phyloP scores from a whole-genome alignment of 2,888 invertebrate species.

The Lepidocyrtinus sp. region DNA sequence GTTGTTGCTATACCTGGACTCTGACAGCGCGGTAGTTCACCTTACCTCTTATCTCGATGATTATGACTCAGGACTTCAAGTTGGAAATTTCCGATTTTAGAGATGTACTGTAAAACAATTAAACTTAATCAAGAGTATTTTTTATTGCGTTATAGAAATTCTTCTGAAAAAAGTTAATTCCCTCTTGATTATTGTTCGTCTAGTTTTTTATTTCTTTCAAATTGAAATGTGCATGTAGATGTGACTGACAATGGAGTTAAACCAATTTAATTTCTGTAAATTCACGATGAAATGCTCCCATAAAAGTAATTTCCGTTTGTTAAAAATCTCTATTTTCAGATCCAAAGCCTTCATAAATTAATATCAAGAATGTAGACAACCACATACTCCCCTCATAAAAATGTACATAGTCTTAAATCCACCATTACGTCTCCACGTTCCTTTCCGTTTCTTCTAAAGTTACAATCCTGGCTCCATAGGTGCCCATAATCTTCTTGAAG shows the following conservation, averaged over 20 bases:
- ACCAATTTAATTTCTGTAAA: not conserved
- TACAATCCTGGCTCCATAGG: too few species aligned
- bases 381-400: too few species aligned
- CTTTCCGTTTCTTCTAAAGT: too few species aligned
- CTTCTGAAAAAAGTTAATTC: not conserved
- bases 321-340: not conserved
- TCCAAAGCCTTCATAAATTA: constrained; percentile 35
- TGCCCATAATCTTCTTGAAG: too few species aligned
- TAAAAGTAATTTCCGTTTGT: constrained; percentile 50
- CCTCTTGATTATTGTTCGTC: not conserved
- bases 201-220: not conserved
- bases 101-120: not conserved
- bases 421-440: too few species aligned
- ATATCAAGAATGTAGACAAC: not conserved
- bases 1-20: not conserved
- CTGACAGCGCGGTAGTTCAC: not conserved
- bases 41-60: not conserved
- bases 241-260: not conserved
- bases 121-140: not conserved
- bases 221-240: not conserved
- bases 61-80: not conserved
- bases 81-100: not conserved
- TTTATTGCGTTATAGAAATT: not conserved
- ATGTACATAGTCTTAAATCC: too few species aligned
- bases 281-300: constrained; percentile 44